A percentile compares a stretch with the other conserved stretches of the same genome.
phyloP scores from a whole-genome alignment of 2,113 vertebrate species.

The Siniperca knerii region DNA sequence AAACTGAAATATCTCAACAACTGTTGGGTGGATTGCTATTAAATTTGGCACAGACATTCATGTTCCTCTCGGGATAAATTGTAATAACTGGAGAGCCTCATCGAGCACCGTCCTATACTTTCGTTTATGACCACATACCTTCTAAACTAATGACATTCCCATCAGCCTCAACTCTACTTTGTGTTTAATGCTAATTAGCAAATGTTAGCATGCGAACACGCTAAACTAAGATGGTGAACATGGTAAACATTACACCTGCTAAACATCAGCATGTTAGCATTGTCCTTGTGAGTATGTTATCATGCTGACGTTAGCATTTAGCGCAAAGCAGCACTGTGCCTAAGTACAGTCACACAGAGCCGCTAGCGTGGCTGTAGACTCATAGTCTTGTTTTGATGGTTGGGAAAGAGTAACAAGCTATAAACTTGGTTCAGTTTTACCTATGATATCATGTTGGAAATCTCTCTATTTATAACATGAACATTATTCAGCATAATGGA shows the following conservation, averaged over 20 bases:
- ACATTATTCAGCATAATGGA: background rate
- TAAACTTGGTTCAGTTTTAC: constrained; percentile 4
- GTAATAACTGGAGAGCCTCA: background rate
- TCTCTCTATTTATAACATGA: background rate
- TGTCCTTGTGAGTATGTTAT: background rate
- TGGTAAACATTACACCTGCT: background rate
- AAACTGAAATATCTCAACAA: background rate
- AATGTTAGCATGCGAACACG: background rate
- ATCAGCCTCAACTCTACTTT: background rate
- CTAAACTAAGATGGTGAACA: background rate
- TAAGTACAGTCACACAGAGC: background rate
- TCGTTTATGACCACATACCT: background rate
- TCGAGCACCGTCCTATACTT: background rate
- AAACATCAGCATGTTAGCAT: background rate
- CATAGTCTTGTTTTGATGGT: background rate
- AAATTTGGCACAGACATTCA: background rate
- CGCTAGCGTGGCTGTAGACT: background rate
- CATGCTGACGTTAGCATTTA: background rate
- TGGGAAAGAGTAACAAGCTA: background rate
- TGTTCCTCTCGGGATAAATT: background rate
- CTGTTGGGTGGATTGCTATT: background rate
- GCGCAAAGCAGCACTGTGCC: background rate
- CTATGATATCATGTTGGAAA: background rate
- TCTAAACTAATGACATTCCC: background rate
- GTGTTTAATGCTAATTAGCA: background rate